Conservation (phyloP, 2,888 invertebrate genomes). For the Cancer borealis region DNA sequence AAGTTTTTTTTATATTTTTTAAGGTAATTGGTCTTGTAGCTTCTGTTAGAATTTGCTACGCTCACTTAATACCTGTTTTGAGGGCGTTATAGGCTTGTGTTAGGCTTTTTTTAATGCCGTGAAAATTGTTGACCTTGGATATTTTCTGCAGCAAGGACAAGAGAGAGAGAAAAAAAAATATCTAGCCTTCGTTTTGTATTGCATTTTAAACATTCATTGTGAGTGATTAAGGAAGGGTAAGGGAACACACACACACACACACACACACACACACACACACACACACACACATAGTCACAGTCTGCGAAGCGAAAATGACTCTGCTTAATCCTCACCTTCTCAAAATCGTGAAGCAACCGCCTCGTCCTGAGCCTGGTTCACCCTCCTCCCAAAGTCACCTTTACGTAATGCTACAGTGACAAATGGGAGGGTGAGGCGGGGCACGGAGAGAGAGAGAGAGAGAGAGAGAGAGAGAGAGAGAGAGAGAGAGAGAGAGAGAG, state of each 20-base stretch:
- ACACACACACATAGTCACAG: neutral
- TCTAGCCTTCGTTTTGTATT: neutral
- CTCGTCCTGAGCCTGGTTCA: neutral
- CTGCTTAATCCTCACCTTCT: neutral
- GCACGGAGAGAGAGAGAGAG: slow-evolving; percentile 14
- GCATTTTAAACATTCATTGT: neutral
- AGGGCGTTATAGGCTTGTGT: neutral
- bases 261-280: slow-evolving; percentile 20
- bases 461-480: slow-evolving; percentile 40
- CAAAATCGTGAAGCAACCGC: neutral
- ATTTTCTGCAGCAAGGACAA: neutral
- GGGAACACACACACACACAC: neutral
- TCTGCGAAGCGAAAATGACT: neutral
- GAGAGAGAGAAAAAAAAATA: too few species aligned
- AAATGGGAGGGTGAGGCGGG: slow-evolving; percentile 31
- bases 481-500: neutral
- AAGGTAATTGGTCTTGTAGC: neutral
- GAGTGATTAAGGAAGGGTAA: neutral
- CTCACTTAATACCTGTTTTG: neutral
- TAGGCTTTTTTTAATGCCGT: neutral
- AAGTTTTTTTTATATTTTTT: neutral
- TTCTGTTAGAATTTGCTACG: neutral
- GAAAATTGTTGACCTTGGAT: neutral
- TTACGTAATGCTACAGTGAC: slow-evolving; percentile 48
- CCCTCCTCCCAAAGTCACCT: slow-evolving; percentile 52